Conservation (phyloP, 2,888 invertebrate genomes). For the Synergus laeviventris region DNA sequence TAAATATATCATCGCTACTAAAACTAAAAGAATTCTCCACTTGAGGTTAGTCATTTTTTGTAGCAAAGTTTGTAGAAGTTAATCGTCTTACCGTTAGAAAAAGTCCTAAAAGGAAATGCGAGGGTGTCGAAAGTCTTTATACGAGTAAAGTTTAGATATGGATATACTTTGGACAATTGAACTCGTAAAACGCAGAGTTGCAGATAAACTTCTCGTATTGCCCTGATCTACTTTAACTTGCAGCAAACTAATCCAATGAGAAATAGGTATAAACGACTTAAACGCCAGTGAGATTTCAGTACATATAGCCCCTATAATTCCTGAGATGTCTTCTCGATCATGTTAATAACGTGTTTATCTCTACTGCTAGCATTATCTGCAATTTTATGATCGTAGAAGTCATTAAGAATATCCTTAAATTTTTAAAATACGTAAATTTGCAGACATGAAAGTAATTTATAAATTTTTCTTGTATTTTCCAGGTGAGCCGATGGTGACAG, state of each 20-base stretch:
- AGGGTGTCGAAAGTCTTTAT: slow-evolving; percentile 26
- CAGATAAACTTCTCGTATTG: slow-evolving; percentile 26
- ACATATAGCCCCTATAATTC: background rate
- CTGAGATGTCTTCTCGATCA: slow-evolving; percentile 1
- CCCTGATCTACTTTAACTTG: background rate
- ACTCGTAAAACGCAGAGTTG: slow-evolving; percentile 35
- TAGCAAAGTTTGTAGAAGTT: background rate
- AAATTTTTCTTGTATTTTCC: background rate
- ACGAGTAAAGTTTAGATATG: slow-evolving; percentile 20
- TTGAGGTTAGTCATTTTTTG: background rate
- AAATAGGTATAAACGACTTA: slow-evolving; percentile 14
- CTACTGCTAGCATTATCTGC: background rate
- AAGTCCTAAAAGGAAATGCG: background rate
- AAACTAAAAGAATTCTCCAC: background rate
- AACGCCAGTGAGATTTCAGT: background rate
- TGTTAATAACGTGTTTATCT: background rate
- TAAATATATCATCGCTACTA: too few species aligned
- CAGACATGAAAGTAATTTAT: background rate
- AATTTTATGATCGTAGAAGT: background rate
- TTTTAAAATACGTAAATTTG: background rate
- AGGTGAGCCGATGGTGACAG: background rate
- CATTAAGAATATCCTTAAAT: background rate
- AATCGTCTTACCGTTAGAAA: slow-evolving; percentile 1
- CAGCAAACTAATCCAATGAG: slow-evolving; percentile 23
- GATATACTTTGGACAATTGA: slow-evolving; percentile 33